Percentiles rank a stretch among this genome's conserved stretches.
These are phyloP conservation scores for Chironomus tentans DNA, from an alignment of 2,888 invertebrate species.

Conservation along the genomic window DNA sequence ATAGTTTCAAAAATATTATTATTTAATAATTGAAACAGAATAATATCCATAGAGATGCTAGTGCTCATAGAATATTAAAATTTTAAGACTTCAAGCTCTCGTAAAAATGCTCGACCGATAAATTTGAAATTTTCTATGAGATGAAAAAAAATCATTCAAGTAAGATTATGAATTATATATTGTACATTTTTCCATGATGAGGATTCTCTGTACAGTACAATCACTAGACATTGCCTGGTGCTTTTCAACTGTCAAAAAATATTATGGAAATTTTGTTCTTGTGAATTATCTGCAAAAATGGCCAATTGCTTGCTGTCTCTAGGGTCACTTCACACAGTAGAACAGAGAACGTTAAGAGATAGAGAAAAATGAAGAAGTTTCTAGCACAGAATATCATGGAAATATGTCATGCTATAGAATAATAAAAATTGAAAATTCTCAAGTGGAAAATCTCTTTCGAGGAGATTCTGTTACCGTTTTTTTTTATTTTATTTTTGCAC, in stretches of 20 bases:
- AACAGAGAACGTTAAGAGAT: neutral
- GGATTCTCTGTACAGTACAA: too few relatives aligned
- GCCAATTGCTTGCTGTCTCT: conserved; percentile 13
- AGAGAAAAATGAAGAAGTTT: neutral
- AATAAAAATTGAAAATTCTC: conserved; percentile 12
- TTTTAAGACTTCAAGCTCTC: too few relatives aligned
- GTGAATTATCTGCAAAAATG: neutral
- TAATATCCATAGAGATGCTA: too few relatives aligned
- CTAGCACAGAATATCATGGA: neutral
- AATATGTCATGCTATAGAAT: neutral
- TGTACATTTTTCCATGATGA: too few relatives aligned
- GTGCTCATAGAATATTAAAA: too few relatives aligned
- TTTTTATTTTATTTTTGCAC: neutral
- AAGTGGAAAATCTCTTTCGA: conserved; percentile 25
- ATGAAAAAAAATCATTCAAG: too few relatives aligned
- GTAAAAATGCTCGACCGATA: too few relatives aligned
- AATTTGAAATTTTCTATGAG: too few relatives aligned
- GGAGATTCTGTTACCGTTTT: conserved; percentile 11
- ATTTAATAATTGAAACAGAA: too few relatives aligned
- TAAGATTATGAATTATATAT: too few relatives aligned
- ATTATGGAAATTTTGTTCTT: neutral
- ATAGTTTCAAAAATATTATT: too few relatives aligned
- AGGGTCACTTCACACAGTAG: conserved; percentile 16
- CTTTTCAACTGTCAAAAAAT: neutral
- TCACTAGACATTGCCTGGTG: too few relatives aligned